Conservation (phyloP, 1,140 invertebrate genomes). For the Palaemon carinicauda region DNA sequence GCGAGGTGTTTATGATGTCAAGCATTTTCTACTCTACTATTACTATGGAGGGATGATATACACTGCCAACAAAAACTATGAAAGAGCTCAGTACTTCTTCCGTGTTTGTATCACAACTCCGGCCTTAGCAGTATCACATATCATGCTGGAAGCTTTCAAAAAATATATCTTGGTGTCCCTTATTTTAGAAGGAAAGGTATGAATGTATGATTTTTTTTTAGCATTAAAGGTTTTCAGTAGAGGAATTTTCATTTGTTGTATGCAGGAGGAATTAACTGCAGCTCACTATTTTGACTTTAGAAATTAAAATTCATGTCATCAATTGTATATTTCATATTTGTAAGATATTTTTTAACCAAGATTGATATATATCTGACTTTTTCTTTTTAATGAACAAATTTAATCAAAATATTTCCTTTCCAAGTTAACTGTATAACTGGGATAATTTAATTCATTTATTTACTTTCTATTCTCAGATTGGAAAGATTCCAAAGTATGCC, state of each 20-base stretch:
- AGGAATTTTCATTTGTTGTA: too few species aligned
- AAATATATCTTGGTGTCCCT: slow-evolving; percentile 47
- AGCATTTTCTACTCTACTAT: slow-evolving; percentile 93
- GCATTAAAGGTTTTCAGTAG: slow-evolving; percentile 74
- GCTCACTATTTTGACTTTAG: too few species aligned
- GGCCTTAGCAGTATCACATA: slow-evolving; percentile 56
- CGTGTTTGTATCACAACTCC: slow-evolving; percentile 58
- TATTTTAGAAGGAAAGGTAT: slow-evolving; percentile 57
- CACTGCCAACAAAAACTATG: slow-evolving; percentile 56
- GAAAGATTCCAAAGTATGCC: slow-evolving; percentile 85
- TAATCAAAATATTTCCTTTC: slow-evolving; percentile 83
- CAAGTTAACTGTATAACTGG: slow-evolving; percentile 94
- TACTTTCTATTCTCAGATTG: slow-evolving; percentile 71
- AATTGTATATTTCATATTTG: too few species aligned
- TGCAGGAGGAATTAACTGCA: too few species aligned
- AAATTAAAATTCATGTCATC: too few species aligned
- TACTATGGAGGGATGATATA: slow-evolving; percentile 88
- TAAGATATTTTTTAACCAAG: too few species aligned
- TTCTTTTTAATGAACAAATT: too few species aligned
- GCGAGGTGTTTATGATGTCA: slow-evolving; percentile 85
- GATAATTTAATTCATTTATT: slow-evolving; percentile 91
- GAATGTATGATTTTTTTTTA: slow-evolving; percentile 84
- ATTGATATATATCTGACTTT: too few species aligned
- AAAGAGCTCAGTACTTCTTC: slow-evolving; percentile 56
- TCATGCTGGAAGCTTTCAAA: slow-evolving; percentile 51